Evolutionary conservation across 2,113 vertebrate genomes (phyloP).

Genomic region (Nanger granti): DNA sequence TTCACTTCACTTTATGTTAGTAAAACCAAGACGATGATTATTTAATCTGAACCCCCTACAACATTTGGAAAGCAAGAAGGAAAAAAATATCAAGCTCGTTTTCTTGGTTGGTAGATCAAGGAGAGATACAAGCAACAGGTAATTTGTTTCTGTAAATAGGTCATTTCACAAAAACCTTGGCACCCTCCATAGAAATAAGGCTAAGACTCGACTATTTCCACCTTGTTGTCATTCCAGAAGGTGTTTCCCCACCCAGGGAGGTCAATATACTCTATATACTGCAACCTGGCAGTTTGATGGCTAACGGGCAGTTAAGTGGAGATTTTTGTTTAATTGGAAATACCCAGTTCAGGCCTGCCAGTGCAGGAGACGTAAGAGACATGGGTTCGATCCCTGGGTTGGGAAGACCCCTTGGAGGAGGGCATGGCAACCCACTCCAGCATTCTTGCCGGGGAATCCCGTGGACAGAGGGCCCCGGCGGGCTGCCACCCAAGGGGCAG

Average conservation of each 20-base stretch:
- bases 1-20: background rate
- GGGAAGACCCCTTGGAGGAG: background rate
- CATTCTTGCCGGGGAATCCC: background rate
- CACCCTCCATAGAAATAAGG: background rate
- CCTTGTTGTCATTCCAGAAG: too few species aligned
- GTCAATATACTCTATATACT: accelerated
- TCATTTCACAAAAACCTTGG: background rate
- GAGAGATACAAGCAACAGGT: background rate
- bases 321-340: background rate
- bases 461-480: background rate
- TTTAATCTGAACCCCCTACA: background rate
- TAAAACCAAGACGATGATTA: background rate
- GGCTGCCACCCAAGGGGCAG: accelerated
- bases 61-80: too few species aligned
- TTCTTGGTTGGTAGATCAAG: background rate
- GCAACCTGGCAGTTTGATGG: background rate
- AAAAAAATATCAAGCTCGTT: background rate
- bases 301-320: background rate
- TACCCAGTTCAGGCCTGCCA: background rate
- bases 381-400: accelerated
- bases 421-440: background rate
- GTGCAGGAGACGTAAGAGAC: background rate
- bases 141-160: background rate
- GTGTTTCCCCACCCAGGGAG: background rate
- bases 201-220: accelerated